Percentiles rank a stretch among this genome's conserved stretches.
Conservation (phyloP, 2,888 invertebrate genomes). For the Trachelus stipa region DNA sequence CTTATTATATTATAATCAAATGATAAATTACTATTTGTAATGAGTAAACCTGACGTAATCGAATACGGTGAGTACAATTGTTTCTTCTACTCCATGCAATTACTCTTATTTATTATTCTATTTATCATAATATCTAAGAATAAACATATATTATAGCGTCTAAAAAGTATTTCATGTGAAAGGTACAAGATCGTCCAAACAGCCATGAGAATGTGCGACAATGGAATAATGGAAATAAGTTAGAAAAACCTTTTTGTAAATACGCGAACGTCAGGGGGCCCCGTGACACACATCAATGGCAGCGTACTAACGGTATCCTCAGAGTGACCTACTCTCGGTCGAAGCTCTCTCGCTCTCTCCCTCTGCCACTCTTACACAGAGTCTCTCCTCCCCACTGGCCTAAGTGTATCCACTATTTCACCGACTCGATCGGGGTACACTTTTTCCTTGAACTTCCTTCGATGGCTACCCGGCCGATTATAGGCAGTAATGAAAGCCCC, state of each 20-base stretch:
- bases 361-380: slow-evolving; percentile 1
- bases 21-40: neutral
- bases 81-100: no score
- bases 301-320: slow-evolving; percentile 60
- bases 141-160: neutral
- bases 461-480: slow-evolving; percentile 49
- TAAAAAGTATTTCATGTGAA: neutral
- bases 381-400: slow-evolving; percentile 13
- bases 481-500: slow-evolving; percentile 60
- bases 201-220: neutral
- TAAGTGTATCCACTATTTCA: slow-evolving; percentile 26
- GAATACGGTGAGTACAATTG: no score
- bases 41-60: neutral
- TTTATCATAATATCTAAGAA: no score
- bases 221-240: neutral
- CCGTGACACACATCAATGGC: slow-evolving; percentile 64
- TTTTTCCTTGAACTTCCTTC: slow-evolving; percentile 47
- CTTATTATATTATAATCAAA: neutral
- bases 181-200: neutral
- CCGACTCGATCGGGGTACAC: slow-evolving; percentile 37
- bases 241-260: slow-evolving; percentile 11
- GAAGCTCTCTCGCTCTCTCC: slow-evolving; percentile 22
- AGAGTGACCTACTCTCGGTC: slow-evolving; percentile 59
- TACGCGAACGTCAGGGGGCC: slow-evolving; percentile 39
- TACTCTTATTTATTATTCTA: no score